A percentile compares a stretch with the other conserved stretches of the same genome.
Conservation (phyloP, 1,140 invertebrate genomes). For the Sitodiplosis mosellana region DNA sequence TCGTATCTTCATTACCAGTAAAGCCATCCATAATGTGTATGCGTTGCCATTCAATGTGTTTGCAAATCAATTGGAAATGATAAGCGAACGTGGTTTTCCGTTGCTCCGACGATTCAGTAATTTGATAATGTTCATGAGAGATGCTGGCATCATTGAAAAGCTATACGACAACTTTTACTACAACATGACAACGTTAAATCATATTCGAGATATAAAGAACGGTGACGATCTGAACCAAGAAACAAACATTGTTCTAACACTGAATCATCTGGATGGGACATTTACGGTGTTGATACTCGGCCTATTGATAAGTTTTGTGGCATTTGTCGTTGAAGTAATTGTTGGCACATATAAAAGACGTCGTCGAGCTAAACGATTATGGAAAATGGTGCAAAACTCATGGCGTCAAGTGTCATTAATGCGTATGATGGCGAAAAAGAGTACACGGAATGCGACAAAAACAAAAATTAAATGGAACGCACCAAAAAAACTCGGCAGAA, state of each 20-base stretch:
- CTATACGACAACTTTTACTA: constrained; percentile 17
- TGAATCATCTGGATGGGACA: constrained; percentile 28
- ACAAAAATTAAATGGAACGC: no score
- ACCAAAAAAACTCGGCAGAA: no score
- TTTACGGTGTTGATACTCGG: constrained; percentile 27
- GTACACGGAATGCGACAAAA: no score
- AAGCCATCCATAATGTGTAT: constrained; percentile 19
- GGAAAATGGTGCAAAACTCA: no score
- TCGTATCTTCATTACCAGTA: constrained; percentile 19
- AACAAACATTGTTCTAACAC: constrained; percentile 23
- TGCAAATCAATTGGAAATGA: constrained; percentile 29
- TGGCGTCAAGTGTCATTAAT: no score
- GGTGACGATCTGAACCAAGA: constrained; percentile 4
- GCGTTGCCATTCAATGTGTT: constrained; percentile 24
- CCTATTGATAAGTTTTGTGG: constrained; percentile 12
- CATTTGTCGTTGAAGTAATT: constrained; percentile 9
- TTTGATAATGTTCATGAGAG: constrained; percentile 23
- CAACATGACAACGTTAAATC: constrained; percentile 7
- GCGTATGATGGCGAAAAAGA: no score
- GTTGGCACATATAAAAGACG: constrained; percentile 9
- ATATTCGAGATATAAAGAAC: background rate
- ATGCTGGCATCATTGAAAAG: constrained; percentile 24
- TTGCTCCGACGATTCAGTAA: constrained; percentile 26
- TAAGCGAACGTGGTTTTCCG: constrained; percentile 29
- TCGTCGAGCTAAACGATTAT: background rate